phyloP scores from a whole-genome alignment of 2,797 vertebrate genomes.

The Paguma larvata region DNA sequence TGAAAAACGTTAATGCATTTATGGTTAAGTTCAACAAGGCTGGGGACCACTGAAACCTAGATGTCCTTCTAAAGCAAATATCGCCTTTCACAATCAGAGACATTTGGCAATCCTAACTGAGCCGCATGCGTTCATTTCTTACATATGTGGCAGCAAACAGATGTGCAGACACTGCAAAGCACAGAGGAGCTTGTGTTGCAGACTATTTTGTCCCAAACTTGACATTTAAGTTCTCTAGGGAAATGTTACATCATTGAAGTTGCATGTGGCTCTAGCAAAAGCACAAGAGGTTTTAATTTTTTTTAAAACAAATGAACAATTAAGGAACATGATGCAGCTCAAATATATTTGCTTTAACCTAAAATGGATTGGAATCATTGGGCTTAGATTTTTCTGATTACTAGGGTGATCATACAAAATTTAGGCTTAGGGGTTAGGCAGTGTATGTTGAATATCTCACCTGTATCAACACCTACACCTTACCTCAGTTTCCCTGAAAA shows the following conservation, averaged over 20 bases:
- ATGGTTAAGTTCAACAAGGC: neutral
- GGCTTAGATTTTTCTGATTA: slow-evolving; percentile 8
- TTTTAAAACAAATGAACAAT: slow-evolving; percentile 46
- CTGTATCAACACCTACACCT: neutral
- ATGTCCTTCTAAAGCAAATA: neutral
- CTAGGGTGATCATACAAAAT: neutral
- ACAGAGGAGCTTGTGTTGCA: neutral
- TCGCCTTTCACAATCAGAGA: slow-evolving; percentile 2
- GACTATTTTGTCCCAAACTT: slow-evolving; percentile 51
- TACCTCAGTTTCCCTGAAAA: neutral
- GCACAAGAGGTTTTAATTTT: slow-evolving; percentile 33
- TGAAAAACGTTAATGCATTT: neutral
- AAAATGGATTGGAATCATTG: neutral
- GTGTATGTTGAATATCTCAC: neutral
- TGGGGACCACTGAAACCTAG: neutral
- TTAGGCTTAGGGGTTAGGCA: neutral
- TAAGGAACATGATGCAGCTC: neutral
- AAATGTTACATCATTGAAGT: slow-evolving; percentile 35
- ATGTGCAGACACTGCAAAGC: slow-evolving; percentile 49
- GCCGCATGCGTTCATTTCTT: slow-evolving; percentile 50
- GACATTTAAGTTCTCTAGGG: slow-evolving; percentile 13
- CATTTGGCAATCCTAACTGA: neutral
- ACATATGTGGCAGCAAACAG: slow-evolving; percentile 31
- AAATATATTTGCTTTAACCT: slow-evolving; percentile 45
- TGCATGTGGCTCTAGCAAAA: slow-evolving; percentile 31